Base-by-base conservation (phyloP, 2,113 vertebrate genomes). In the Ramphastos sulfuratus region DNA sequence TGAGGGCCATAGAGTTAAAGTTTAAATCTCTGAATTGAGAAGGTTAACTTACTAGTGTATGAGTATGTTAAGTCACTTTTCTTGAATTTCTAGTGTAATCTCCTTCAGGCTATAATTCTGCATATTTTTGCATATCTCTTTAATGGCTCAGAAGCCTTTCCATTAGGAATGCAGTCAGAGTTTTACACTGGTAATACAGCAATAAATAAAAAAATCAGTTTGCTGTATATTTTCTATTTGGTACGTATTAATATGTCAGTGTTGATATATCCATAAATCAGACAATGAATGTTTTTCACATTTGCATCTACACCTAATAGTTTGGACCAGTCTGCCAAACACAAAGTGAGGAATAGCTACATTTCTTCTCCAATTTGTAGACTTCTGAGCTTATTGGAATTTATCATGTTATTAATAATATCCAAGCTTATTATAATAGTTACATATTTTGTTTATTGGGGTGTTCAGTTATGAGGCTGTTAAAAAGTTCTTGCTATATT, bases 121-220 rank as follows among this genome's bases (percentile, higher is more conserved):
- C 91, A 96, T 97, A 95, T 94, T 96, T 98, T 96, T 97, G 84
- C 93, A 97, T 97, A 95, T 96, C 77, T 96, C 70, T 85, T 71
- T 93, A 94, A 85, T 77, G 75, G 77, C 82, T 96, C n/a, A 93
- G 89, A 96, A 95, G 25, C 73, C 58, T 95, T 95, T 89, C 70
- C 77, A 80, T 92, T 93, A 96, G 71, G 16, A 92, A 93, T 92
- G 35, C 78, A 85, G 72, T 82, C 69, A 70, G 75, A 58, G 64
- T 59, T 77, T 84, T 87, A 27, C 48, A 64, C 23, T 76, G 67
- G 69, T 79, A 94, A 82, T 82, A 52, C 15, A 90, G 11, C 50
- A 82, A 84, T 70, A 94, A 92, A 95, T 85, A 42, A 25, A 86
- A 65, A 23, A 74, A 31, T 21, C 31, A 69, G 12, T 4, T 87